These are phyloP conservation scores for Mythimna loreyi DNA, from an alignment of 2,888 invertebrate genomes.

Conservation along the genomic window DNA sequence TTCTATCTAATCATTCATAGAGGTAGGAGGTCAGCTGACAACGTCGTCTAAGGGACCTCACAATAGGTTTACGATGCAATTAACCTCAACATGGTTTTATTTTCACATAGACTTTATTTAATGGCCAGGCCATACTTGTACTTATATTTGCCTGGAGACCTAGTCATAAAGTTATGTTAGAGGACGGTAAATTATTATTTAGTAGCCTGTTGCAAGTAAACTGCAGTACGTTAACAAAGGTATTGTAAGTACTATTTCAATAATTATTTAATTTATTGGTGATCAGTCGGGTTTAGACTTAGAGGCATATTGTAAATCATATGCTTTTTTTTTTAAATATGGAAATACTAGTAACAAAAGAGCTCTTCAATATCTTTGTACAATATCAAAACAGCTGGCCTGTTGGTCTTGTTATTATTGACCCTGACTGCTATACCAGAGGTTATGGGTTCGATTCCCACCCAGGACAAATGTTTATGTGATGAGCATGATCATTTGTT, in stretches of 20 bases:
- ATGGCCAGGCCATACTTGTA: slow-evolving; percentile 29
- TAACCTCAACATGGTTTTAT: slow-evolving; percentile 51
- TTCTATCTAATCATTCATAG: slow-evolving; percentile 2
- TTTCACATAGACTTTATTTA: slow-evolving; percentile 45
- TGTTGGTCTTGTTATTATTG: too few relatives aligned
- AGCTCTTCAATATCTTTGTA: too few relatives aligned
- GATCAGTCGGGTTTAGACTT: too few relatives aligned
- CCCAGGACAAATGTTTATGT: too few relatives aligned
- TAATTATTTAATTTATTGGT: neutral
- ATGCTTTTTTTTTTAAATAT: too few relatives aligned
- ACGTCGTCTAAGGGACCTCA: slow-evolving; percentile 20
- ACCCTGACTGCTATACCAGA: too few relatives aligned
- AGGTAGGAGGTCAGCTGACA: slow-evolving; percentile 10
- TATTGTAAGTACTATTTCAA: neutral
- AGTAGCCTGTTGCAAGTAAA: neutral
- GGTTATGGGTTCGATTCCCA: too few relatives aligned
- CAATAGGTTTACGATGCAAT: slow-evolving; percentile 50
- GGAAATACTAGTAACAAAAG: too few relatives aligned
- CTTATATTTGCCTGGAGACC: slow-evolving; percentile 13
- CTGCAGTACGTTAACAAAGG: neutral
- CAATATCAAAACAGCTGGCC: too few relatives aligned
- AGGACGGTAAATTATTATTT: slow-evolving; percentile 14
- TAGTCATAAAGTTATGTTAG: slow-evolving; percentile 27
- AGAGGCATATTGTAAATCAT: too few relatives aligned
- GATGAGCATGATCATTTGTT: too few relatives aligned